Percentiles rank a stretch among this genome's conserved stretches.
Conservation (phyloP, 2,113 vertebrate species). For the Pardalotus punctatus region DNA sequence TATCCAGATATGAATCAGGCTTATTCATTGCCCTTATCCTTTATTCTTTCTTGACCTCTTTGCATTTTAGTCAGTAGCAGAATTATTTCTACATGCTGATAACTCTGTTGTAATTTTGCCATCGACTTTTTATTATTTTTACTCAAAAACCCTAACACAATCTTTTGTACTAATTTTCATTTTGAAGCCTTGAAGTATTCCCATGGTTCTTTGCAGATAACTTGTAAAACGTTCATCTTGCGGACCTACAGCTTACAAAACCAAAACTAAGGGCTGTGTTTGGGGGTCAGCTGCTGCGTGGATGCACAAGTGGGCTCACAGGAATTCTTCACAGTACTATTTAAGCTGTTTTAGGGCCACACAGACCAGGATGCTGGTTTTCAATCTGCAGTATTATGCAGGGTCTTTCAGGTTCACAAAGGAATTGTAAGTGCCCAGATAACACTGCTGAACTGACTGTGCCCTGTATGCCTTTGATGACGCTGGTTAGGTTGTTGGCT, state of each 20-base stretch:
- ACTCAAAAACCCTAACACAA: neutral
- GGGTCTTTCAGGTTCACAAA: neutral
- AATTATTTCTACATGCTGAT: slow-evolving; percentile 27
- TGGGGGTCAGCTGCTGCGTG: neutral
- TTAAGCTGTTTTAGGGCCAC: neutral
- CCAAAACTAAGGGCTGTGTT: neutral
- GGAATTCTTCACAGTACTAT: neutral
- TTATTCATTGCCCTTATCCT: slow-evolving; percentile 22
- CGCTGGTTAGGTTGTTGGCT: neutral
- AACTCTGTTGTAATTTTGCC: slow-evolving; percentile 34
- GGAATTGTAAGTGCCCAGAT: no score
- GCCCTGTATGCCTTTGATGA: neutral
- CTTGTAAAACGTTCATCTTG: neutral
- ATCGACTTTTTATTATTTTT: neutral
- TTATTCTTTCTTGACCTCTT: slow-evolving; percentile 45
- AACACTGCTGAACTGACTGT: neutral
- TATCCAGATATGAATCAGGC: slow-evolving; percentile 40
- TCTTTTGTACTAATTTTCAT: neutral
- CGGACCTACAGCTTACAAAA: neutral
- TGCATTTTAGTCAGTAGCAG: slow-evolving; percentile 12
- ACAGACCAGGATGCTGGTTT: neutral
- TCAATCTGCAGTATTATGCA: neutral
- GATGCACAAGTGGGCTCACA: neutral
- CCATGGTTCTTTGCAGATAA: neutral
- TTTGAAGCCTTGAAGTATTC: neutral